Conservation (phyloP, 2,797 vertebrate species). For the Antrozous pallidus region DNA sequence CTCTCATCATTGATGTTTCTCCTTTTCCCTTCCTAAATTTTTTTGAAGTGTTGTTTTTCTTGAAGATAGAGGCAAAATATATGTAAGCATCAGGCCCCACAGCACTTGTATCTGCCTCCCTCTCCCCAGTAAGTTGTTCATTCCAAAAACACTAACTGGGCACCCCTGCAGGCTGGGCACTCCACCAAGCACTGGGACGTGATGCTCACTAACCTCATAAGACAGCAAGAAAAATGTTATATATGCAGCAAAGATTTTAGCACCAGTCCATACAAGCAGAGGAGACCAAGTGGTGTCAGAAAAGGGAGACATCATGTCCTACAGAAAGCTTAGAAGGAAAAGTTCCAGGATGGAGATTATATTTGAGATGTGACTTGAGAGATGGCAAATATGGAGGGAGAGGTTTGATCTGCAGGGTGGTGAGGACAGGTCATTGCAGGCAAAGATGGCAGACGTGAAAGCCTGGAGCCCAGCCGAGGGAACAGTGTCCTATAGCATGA, state of each 20-base stretch:
- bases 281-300: neutral
- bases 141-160: neutral
- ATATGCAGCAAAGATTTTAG: accelerated
- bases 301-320: too few relatives aligned
- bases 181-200: neutral
- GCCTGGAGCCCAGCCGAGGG: accelerated
- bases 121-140: neutral
- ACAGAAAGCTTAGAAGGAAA: accelerated
- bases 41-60: neutral
- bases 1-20: too few relatives aligned
- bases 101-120: neutral
- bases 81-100: neutral
- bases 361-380: neutral
- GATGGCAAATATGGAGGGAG: neutral
- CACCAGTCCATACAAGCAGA: too few relatives aligned
- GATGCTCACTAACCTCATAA: neutral
- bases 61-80: neutral
- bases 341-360: neutral
- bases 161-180: accelerated
- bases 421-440: neutral
- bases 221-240: neutral
- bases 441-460: accelerated
- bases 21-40: too few relatives aligned
- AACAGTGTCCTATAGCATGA: neutral
- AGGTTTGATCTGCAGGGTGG: neutral